Evolutionary conservation across 2,797 vertebrate genomes (phyloP), one percentile per base, ranked within the genome.

Genomic region (Hypotaenidia okinawae): DNA sequence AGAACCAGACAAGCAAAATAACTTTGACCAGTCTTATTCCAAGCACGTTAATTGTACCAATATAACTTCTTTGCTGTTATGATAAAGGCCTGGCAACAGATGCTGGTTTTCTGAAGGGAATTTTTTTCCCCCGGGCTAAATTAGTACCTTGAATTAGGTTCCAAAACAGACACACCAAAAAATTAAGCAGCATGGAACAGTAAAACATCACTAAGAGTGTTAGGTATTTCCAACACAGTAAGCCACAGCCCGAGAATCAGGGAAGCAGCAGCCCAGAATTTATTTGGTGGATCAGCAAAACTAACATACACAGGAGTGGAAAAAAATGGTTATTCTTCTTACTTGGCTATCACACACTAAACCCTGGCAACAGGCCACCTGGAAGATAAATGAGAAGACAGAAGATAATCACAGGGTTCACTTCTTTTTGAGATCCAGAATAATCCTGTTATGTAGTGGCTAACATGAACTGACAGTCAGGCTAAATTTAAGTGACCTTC

Each of bases 401-500:
- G 84, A 68, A 55, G 37, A 80, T 95, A 94, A 96, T 93, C 82
- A 62, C 86, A 95, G 33, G 51, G 82, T 92, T 87, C 72, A 75
- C 54, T 91, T 93, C 67, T 83, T 94, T 89, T 13, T 35, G 66
- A 91, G 78, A 75, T 63, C 80, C 72, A 75, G 82, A 96, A 93
- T 73, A 89, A 95, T 69, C 89, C 63, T 37, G 54, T 86, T 89
- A 66, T 4, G 9, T 23, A 75, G 64, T 24, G 27, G 87, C 51
- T 89, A 94, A 92, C 33, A 22, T 6, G 66, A 94, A 93, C 54
- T 37, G 93, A 89, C 82, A 90, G 83, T 37, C 1, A 3, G 69
- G 87, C 66, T 91, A 91, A 89, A 92, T 83, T 87, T 91, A 85
- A 92, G 73, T 66, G 79, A 92, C 69, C 92, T 91, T 80, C 89